A percentile compares a stretch with the other conserved stretches of the same genome.
phyloP scores from a whole-genome alignment of 2,888 invertebrate species.

The Anarsia innoxiella region DNA sequence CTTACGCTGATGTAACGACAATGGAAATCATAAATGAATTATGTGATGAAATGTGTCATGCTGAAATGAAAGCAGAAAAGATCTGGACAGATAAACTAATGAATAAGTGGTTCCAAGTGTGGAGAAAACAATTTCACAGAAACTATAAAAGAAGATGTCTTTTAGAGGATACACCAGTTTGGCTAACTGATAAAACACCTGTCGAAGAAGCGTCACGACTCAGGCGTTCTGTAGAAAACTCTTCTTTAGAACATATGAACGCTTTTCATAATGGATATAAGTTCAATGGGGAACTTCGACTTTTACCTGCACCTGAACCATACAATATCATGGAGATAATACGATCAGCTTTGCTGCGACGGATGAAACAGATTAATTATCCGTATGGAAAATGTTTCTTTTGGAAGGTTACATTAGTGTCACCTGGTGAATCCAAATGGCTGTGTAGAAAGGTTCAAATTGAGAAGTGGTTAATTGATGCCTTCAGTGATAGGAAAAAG shows the following conservation, averaged over 20 bases:
- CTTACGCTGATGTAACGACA: conserved; percentile 34
- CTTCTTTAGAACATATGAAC: conserved; percentile 54
- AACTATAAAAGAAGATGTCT: conserved; percentile 51
- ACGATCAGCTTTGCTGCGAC: conserved; percentile 57
- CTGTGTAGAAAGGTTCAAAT: conserved; percentile 56
- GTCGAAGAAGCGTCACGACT: conserved; percentile 47
- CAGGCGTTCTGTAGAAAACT: conserved; percentile 41
- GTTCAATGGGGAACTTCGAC: conserved; percentile 50
- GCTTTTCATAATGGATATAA: conserved; percentile 55
- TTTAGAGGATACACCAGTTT: conserved; percentile 61
- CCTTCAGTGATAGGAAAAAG: conserved; percentile 54
- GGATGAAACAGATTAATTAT: conserved; percentile 64
- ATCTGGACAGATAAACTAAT: conserved; percentile 45
- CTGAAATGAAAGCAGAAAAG: conserved; percentile 55
- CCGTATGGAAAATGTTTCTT: conserved; percentile 57
- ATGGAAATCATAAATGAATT: conserved; percentile 46
- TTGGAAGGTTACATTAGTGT: conserved; percentile 79
- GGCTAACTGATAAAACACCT: conserved; percentile 52
- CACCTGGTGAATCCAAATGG: conserved; percentile 67
- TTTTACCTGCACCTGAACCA: conserved; percentile 39
- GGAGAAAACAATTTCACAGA: conserved; percentile 46
- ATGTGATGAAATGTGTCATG: conserved; percentile 42
- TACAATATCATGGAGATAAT: conserved; percentile 64
- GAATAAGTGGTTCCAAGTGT: conserved; percentile 55
- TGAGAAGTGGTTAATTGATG: conserved; percentile 61